Conservation (phyloP, 2,113 vertebrate species). For the Lanius ludovicianus region DNA sequence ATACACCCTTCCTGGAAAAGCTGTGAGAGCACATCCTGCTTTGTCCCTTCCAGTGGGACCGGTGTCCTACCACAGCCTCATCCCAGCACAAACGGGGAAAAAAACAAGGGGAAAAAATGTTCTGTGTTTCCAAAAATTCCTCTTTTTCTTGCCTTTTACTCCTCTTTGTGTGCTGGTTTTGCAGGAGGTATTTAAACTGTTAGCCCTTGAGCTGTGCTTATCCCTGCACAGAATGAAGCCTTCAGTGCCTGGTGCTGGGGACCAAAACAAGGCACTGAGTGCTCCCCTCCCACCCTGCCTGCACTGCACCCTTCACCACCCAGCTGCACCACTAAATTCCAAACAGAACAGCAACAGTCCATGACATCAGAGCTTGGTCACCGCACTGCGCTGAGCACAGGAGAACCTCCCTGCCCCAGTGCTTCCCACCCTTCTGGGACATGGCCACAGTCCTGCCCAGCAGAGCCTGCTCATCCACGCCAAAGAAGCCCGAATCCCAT, state of each 20-base stretch:
- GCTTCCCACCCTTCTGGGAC: no score
- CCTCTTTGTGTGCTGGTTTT: background rate
- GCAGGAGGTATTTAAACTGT: background rate
- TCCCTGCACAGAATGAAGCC: background rate
- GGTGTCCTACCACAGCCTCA: background rate
- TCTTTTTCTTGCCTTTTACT: background rate
- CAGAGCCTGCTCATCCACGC: fast-evolving
- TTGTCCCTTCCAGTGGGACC: background rate
- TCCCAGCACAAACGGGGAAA: fast-evolving
- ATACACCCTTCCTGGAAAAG: fast-evolving
- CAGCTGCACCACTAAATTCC: background rate
- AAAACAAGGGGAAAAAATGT: fast-evolving
- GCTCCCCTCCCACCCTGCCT: background rate
- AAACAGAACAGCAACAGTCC: fast-evolving
- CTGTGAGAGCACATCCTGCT: background rate
- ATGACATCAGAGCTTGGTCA: fast-evolving
- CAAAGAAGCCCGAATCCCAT: fast-evolving
- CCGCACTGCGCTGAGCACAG: fast-evolving
- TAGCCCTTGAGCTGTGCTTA: fast-evolving
- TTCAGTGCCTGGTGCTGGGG: fast-evolving
- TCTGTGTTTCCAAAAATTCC: background rate
- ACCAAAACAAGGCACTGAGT: fast-evolving
- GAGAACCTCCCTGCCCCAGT: fast-evolving
- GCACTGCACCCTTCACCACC: fast-evolving
- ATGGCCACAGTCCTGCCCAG: fast-evolving